A percentile compares a stretch with the other conserved stretches of the same genome.
phyloP scores from a whole-genome alignment of 2,888 invertebrate genomes.

The Drosophila robusta region DNA sequence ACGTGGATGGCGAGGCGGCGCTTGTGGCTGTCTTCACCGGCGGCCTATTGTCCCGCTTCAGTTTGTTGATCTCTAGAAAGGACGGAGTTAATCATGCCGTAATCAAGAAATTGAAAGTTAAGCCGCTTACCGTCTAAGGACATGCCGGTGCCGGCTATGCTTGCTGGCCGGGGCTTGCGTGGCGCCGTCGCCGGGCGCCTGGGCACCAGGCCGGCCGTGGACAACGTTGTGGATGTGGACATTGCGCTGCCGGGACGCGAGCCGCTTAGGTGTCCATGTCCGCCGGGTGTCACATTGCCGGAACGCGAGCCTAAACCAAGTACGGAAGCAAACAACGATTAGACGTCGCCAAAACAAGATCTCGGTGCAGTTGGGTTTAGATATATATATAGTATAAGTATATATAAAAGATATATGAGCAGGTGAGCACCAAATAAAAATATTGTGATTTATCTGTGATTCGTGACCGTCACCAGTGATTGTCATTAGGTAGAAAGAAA shows the following conservation, averaged over 20 bases:
- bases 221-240: slow-evolving; percentile 89
- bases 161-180: slow-evolving; percentile 91
- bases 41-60: slow-evolving; percentile 85
- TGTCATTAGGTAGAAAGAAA: slow-evolving; percentile 36
- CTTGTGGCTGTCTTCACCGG: slow-evolving; percentile 83
- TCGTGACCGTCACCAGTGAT: slow-evolving; percentile 66
- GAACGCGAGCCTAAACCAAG: slow-evolving; percentile 87
- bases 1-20: slow-evolving; percentile 71
- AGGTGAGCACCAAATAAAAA: slow-evolving; percentile 57
- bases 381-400: not conserved
- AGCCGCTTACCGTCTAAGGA: slow-evolving; percentile 85
- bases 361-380: slow-evolving; percentile 7
- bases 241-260: slow-evolving; percentile 95
- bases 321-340: slow-evolving; percentile 10
- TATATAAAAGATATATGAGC: slow-evolving; percentile 19
- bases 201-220: slow-evolving; percentile 87
- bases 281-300: slow-evolving; percentile 90
- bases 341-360: slow-evolving; percentile 3
- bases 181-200: slow-evolving; percentile 87
- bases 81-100: too few species aligned
- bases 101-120: not conserved
- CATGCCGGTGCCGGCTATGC: slow-evolving; percentile 94
- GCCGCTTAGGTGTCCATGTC: slow-evolving; percentile 87
- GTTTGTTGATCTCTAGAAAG: slow-evolving; percentile 81
- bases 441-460: slow-evolving; percentile 28